These are phyloP conservation scores for Yoshiicerus persimilis DNA, from an alignment of 1,140 invertebrate genomes.

Conservation along the genomic window DNA sequence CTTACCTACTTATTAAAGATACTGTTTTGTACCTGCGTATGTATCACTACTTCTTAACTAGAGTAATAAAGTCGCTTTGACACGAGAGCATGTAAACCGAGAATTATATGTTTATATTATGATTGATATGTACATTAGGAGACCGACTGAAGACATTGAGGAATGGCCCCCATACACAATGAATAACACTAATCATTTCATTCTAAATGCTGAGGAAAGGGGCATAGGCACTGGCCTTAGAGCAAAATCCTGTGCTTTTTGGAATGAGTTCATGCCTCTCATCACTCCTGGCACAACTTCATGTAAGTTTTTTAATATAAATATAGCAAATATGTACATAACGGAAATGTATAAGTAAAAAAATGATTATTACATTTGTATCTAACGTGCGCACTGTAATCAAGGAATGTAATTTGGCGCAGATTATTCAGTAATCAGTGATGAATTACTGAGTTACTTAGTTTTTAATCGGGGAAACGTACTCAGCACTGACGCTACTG, in stretches of 20 bases:
- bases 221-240: slow-evolving; percentile 72
- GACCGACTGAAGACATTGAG: slow-evolving; percentile 75
- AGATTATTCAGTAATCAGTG: too few species aligned
- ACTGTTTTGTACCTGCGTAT: background rate
- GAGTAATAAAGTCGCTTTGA: background rate
- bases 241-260: slow-evolving; percentile 87
- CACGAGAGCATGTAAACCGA: too few species aligned
- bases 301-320: slow-evolving; percentile 31
- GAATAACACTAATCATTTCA: slow-evolving; percentile 81
- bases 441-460: too few species aligned
- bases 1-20: background rate
- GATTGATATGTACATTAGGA: slow-evolving; percentile 59
- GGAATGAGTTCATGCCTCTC: slow-evolving; percentile 89
- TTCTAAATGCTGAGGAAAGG: slow-evolving; percentile 75
- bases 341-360: too few species aligned
- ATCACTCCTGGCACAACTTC: slow-evolving; percentile 58
- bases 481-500: too few species aligned
- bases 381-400: too few species aligned
- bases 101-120: background rate
- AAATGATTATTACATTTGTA: too few species aligned
- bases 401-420: too few species aligned
- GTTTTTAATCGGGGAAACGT: too few species aligned
- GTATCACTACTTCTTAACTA: too few species aligned
- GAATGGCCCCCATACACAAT: slow-evolving; percentile 87
- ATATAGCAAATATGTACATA: background rate